Conservation (phyloP, 2,888 invertebrate genomes). For the Torymus tubicola region DNA sequence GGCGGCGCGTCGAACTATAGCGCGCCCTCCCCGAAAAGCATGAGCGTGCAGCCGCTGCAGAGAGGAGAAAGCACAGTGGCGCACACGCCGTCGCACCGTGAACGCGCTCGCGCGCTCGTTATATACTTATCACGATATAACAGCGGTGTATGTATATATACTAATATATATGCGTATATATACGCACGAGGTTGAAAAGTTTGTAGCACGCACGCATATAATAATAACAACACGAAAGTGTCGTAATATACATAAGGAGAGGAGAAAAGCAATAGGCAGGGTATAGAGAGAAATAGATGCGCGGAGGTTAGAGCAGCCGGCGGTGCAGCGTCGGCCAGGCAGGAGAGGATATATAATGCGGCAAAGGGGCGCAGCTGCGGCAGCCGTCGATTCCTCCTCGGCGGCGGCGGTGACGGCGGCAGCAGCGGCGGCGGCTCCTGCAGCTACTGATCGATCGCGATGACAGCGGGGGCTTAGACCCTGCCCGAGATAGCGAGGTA, state of each 20-base stretch:
- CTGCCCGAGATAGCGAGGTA: slow-evolving; percentile 10
- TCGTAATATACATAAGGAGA: too few species aligned
- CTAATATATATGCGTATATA: too few species aligned
- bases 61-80: neutral
- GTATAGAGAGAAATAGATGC: neutral
- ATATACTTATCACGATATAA: too few species aligned
- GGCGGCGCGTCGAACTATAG: too few species aligned
- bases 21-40: too few species aligned
- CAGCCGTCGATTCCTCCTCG: neutral
- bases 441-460: slow-evolving; percentile 31
- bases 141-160: too few species aligned
- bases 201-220: too few species aligned
- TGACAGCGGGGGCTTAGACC: slow-evolving; percentile 32
- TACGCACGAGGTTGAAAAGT: too few species aligned
- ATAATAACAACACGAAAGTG: too few species aligned
- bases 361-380: neutral
- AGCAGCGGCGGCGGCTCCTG: neutral
- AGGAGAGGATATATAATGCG: slow-evolving; percentile 7
- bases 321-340: too few species aligned
- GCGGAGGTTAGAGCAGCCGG: neutral
- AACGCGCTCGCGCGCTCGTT: neutral
- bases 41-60: too few species aligned
- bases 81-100: neutral
- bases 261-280: too few species aligned
- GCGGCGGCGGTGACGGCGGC: neutral